Conservation (phyloP, 2,888 invertebrate genomes). For the Rosalia funebris region DNA sequence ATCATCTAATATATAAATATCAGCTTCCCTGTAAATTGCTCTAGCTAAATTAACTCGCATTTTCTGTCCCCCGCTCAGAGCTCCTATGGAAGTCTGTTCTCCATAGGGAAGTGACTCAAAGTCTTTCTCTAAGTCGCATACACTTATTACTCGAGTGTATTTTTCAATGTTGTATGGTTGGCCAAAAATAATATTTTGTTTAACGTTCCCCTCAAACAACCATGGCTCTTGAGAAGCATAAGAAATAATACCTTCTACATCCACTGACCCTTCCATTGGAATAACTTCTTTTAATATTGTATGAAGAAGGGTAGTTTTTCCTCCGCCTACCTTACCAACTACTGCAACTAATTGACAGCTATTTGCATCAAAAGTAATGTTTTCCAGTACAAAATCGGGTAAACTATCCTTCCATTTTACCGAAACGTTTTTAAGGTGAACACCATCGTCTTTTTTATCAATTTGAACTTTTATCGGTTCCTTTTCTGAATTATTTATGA, state of each 20-base stretch:
- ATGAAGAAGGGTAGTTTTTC: slow-evolving; percentile 68
- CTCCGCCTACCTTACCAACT: slow-evolving; percentile 73
- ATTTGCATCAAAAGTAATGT: slow-evolving; percentile 72
- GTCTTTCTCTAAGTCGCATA: slow-evolving; percentile 77
- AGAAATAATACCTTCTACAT: slow-evolving; percentile 74
- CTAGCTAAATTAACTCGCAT: slow-evolving; percentile 87
- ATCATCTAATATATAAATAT: slow-evolving; percentile 88
- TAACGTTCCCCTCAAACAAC: slow-evolving; percentile 81
- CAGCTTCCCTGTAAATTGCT: slow-evolving; percentile 82
- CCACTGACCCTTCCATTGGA: slow-evolving; percentile 71
- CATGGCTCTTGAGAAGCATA: slow-evolving; percentile 89
- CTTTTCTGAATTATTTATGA: not conserved
- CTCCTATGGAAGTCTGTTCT: slow-evolving; percentile 81
- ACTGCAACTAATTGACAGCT: slow-evolving; percentile 68
- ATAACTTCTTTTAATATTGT: slow-evolving; percentile 77
- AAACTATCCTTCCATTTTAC: slow-evolving; percentile 70
- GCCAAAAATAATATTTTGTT: slow-evolving; percentile 92
- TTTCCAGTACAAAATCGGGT: slow-evolving; percentile 63
- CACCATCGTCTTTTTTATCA: slow-evolving; percentile 62
- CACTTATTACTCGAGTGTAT: slow-evolving; percentile 73
- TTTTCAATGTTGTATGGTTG: slow-evolving; percentile 73
- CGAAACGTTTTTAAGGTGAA: slow-evolving; percentile 69
- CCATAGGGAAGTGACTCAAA: slow-evolving; percentile 78
- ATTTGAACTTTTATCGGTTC: not conserved
- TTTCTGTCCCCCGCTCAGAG: slow-evolving; percentile 81